These are phyloP conservation scores for Furcifer pardalis DNA, from an alignment of 2,797 vertebrate genomes.

Conservation along the genomic window DNA sequence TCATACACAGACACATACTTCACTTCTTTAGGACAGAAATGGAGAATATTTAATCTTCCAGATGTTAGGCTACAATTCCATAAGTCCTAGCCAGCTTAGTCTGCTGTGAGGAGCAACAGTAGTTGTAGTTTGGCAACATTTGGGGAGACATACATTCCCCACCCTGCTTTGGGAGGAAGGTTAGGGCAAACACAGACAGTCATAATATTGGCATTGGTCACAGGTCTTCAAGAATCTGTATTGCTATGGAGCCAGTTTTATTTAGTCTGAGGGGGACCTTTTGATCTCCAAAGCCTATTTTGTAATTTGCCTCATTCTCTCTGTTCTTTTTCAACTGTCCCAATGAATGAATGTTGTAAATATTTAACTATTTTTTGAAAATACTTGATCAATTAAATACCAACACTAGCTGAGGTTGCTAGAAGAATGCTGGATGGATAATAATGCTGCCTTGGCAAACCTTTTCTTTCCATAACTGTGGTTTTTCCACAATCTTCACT, in stretches of 20 bases:
- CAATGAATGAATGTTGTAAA: constrained; percentile 2
- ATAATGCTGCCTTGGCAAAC: background rate
- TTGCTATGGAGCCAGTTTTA: background rate
- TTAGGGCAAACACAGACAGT: background rate
- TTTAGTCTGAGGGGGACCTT: background rate
- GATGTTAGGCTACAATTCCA: background rate
- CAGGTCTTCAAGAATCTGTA: background rate
- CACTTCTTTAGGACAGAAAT: background rate
- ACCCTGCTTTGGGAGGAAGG: background rate
- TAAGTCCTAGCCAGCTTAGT: background rate
- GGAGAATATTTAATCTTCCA: background rate
- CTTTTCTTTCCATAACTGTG: constrained; percentile 2
- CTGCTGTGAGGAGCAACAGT: background rate
- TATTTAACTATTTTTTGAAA: constrained; percentile 10
- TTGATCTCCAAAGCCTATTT: background rate
- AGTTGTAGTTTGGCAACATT: background rate
- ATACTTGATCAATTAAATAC: constrained; percentile 11
- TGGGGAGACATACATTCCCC: background rate
- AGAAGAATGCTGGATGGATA: constrained; percentile 16
- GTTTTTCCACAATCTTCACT: constrained; percentile 13
- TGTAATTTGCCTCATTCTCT: background rate
- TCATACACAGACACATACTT: too few species aligned
- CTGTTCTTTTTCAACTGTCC: background rate
- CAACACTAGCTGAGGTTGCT: constrained; percentile 6
- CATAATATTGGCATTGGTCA: background rate